Conservation (phyloP, 2,888 invertebrate genomes). For the Graphium colonna region DNA sequence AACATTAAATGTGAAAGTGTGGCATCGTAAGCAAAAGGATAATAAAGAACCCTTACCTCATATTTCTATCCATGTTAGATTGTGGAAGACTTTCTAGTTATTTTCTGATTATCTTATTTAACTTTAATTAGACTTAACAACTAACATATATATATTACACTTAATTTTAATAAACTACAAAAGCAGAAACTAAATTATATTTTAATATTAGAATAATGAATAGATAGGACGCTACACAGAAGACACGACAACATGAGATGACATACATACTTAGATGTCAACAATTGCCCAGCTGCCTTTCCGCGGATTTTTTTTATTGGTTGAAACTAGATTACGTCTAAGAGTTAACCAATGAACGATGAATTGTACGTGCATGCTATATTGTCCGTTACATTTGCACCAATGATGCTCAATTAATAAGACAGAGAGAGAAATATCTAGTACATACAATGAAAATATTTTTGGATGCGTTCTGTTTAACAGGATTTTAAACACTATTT, state of each 20-base stretch:
- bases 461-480: background rate
- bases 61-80: constrained; percentile 68
- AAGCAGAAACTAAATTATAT: constrained; percentile 49
- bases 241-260: constrained; percentile 39
- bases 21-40: constrained; percentile 41
- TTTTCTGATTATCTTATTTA: constrained; percentile 19
- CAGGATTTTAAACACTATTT: background rate
- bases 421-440: background rate
- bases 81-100: constrained; percentile 31
- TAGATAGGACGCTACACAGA: constrained; percentile 60
- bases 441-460: background rate
- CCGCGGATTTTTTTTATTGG: constrained; percentile 19
- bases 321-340: background rate
- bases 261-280: constrained; percentile 18
- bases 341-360: constrained; percentile 4
- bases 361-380: background rate
- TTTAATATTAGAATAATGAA: constrained; percentile 59
- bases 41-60: constrained; percentile 65
- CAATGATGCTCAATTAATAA: background rate
- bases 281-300: constrained; percentile 21
- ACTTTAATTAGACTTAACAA: constrained; percentile 36
- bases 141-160: constrained; percentile 36
- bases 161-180: constrained; percentile 51
- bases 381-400: background rate
- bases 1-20: constrained; percentile 39